Conservation (phyloP, 2,888 invertebrate species). For the Allolobophora icterica region DNA sequence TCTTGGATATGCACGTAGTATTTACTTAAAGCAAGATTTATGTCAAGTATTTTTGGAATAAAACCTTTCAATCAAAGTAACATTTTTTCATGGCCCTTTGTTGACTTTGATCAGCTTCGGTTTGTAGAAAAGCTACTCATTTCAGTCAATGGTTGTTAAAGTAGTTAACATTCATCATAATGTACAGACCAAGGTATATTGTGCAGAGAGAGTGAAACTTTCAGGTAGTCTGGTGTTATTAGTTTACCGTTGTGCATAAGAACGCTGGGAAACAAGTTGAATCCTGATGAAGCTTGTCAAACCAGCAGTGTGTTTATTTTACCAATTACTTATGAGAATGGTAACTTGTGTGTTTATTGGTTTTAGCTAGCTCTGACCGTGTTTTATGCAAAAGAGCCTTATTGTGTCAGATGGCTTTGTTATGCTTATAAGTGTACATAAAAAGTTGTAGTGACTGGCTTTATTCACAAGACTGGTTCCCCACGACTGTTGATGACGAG, state of each 20-base stretch:
- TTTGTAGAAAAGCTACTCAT: no score
- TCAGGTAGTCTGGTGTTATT: background rate
- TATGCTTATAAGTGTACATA: background rate
- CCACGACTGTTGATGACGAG: background rate
- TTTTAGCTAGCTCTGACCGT: constrained; percentile 9
- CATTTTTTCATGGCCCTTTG: no score
- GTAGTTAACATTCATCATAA: no score
- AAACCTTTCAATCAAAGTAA: background rate
- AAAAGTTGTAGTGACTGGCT: background rate
- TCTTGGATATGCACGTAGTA: background rate
- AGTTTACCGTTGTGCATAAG: background rate
- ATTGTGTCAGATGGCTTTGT: background rate
- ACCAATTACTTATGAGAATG: no score
- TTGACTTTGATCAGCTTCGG: no score
- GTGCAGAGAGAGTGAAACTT: background rate
- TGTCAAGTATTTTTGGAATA: background rate
- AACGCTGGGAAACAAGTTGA: background rate
- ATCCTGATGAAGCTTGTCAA: background rate
- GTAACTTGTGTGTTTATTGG: background rate
- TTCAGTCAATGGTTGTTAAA: no score
- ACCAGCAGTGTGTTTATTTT: background rate
- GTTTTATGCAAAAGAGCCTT: constrained; percentile 17
- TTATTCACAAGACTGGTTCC: constrained; percentile 17
- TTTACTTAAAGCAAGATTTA: background rate
- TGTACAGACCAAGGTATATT: no score